Conservation (phyloP, 2,888 invertebrate species). For the Scaptomyza caliginosa region DNA sequence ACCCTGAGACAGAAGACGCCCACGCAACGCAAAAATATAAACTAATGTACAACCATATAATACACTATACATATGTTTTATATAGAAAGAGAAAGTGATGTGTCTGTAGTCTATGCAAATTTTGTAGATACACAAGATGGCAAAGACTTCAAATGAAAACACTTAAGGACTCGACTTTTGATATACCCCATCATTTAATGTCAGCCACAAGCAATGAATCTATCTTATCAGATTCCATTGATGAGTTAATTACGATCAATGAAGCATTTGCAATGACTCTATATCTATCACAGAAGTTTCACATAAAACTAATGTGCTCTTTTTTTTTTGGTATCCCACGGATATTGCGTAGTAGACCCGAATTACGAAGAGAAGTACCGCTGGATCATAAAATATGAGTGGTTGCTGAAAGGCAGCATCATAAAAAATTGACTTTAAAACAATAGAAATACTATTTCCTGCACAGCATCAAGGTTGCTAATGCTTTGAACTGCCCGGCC, state of each 20-base stretch:
- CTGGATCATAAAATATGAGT: conserved; percentile 46
- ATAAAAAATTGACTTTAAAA: conserved; percentile 52
- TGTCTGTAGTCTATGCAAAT: conserved; percentile 26
- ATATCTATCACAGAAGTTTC: conserved; percentile 20
- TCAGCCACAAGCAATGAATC: not conserved
- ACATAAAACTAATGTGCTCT: conserved; percentile 16
- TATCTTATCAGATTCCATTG: conserved; percentile 20
- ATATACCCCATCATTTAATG: conserved; percentile 22
- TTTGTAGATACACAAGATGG: conserved; percentile 49
- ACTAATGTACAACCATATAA: conserved; percentile 56
- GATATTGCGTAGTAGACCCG: conserved; percentile 13
- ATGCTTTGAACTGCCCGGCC: conserved; percentile 56
- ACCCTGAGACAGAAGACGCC: conserved; percentile 74
- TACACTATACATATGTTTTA: conserved; percentile 3
- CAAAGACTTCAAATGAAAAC: conserved; percentile 38
- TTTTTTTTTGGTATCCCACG: not conserved
- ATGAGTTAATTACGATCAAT: conserved; percentile 26
- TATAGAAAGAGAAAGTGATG: conserved; percentile 5
- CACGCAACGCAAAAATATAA: conserved; percentile 73
- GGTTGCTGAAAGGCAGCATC: conserved; percentile 58
- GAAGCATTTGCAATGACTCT: conserved; percentile 10
- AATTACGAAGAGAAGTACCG: conserved; percentile 40
- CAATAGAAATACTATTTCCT: conserved; percentile 36
- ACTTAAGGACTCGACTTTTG: conserved; percentile 40
- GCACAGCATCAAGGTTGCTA: conserved; percentile 34